A percentile compares a stretch with the other conserved stretches of the same genome.
phyloP scores from a whole-genome alignment of 2,113 vertebrate genomes.

The Blennius ocellaris region DNA sequence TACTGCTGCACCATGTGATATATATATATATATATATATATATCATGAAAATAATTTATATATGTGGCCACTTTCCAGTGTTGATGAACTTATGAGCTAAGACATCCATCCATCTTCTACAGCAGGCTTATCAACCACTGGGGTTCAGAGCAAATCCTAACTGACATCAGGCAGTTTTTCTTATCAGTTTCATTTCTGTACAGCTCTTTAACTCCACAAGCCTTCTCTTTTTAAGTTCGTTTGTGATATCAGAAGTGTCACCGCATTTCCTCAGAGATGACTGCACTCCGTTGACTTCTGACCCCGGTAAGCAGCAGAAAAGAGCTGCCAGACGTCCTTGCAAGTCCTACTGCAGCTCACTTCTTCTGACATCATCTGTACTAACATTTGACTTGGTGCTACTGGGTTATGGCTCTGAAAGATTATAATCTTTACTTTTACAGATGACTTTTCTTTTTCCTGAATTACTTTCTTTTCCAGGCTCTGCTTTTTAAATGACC shows the following conservation, averaged over 20 bases:
- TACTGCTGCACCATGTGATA: too few species aligned
- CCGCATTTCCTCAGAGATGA: conserved; percentile 7
- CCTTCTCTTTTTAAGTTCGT: conserved; percentile 12
- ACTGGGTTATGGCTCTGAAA: background rate
- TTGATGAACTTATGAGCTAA: too few species aligned
- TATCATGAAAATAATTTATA: too few species aligned
- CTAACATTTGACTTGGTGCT: conserved; percentile 2
- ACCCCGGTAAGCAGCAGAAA: conserved; percentile 20
- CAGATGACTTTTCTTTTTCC: too few species aligned
- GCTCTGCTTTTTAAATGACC: conserved; percentile 32
- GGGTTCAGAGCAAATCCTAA: too few species aligned
- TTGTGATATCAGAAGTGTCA: conserved; percentile 10
- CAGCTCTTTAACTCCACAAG: background rate
- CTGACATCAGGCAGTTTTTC: too few species aligned
- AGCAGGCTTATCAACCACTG: too few species aligned
- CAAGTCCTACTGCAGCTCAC: conserved; percentile 5
- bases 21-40: too few species aligned
- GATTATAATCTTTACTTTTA: background rate
- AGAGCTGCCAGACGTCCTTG: conserved; percentile 2
- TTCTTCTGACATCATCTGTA: background rate
- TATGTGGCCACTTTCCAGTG: too few species aligned
- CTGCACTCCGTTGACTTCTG: conserved; percentile 17
- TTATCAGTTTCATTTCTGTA: background rate
- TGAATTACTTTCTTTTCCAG: too few species aligned
- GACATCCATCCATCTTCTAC: too few species aligned